Percentiles rank a stretch among this genome's conserved stretches.
Evolutionary conservation across 2,888 invertebrate species (phyloP).

Genomic region (Cyrtodaria siliqua): DNA sequence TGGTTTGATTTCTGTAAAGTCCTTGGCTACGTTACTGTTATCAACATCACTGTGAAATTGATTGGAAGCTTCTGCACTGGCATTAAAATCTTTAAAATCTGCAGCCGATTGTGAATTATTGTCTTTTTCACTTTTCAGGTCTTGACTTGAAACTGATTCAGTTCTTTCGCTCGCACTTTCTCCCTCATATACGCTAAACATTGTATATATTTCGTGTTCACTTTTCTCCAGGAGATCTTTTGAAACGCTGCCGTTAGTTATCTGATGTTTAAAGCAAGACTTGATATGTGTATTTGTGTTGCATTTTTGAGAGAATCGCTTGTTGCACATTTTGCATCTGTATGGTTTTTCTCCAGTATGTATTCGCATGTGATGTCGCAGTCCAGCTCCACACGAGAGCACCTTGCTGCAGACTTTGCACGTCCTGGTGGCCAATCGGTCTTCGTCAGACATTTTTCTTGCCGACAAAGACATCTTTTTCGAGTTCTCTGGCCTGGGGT

Average conservation of each 20-base stretch:
- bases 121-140: neutral
- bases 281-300: constrained; percentile 59
- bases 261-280: constrained; percentile 47
- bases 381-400: constrained; percentile 47
- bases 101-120: too few species aligned
- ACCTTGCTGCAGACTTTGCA: constrained; percentile 43
- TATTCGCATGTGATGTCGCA: constrained; percentile 55
- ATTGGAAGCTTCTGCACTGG: too few species aligned
- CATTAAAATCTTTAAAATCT: neutral
- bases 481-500: neutral
- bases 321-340: constrained; percentile 45
- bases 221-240: constrained; percentile 33
- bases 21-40: neutral
- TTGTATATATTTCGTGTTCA: constrained; percentile 41
- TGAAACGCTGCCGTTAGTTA: constrained; percentile 25
- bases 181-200: constrained; percentile 39
- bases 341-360: constrained; percentile 56
- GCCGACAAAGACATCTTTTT: neutral
- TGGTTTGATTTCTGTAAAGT: neutral
- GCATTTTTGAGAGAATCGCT: constrained; percentile 57
- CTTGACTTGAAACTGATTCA: neutral
- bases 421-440: constrained; percentile 30
- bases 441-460: constrained; percentile 40
- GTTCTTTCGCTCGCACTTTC: constrained; percentile 2
- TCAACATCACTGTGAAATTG: too few species aligned